A percentile compares a stretch with the other conserved stretches of the same genome.
These are phyloP conservation scores for Myotis yumanensis DNA, from an alignment of 2,113 vertebrate genomes.

Conservation along the genomic window DNA sequence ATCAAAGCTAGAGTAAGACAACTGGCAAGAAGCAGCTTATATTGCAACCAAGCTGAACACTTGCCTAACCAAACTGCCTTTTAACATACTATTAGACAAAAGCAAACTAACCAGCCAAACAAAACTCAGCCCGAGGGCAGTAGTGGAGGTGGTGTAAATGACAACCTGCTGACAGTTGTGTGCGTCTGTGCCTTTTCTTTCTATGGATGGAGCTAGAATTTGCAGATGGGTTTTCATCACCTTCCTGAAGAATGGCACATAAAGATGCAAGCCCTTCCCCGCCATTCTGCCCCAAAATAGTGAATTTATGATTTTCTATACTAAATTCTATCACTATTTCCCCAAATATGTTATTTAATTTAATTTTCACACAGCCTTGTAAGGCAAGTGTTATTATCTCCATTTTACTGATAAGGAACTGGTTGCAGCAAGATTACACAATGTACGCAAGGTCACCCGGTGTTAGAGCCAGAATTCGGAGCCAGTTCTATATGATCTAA, in stretches of 20 bases:
- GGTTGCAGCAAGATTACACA: background rate
- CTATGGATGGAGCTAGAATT: background rate
- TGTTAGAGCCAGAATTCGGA: background rate
- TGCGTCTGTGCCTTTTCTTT: background rate
- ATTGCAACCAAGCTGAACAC: background rate
- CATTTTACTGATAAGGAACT: constrained; percentile 6
- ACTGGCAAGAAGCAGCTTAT: background rate
- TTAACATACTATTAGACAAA: constrained; percentile 1
- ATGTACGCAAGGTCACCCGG: background rate
- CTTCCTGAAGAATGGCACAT: background rate
- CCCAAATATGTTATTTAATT: background rate
- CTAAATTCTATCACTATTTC: background rate
- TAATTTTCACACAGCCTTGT: background rate
- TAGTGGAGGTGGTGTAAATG: background rate
- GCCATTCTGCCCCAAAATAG: background rate
- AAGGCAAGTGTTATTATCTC: background rate
- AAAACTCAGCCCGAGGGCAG: background rate
- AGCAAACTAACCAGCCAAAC: background rate
- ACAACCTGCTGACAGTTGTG: background rate
- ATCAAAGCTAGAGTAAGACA: background rate
- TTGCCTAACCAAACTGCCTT: background rate
- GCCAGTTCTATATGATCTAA: background rate
- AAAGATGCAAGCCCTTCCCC: background rate
- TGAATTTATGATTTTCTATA: background rate
- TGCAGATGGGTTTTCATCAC: background rate